Conservation (phyloP, 2,888 invertebrate species). For the Eledona agricola region DNA sequence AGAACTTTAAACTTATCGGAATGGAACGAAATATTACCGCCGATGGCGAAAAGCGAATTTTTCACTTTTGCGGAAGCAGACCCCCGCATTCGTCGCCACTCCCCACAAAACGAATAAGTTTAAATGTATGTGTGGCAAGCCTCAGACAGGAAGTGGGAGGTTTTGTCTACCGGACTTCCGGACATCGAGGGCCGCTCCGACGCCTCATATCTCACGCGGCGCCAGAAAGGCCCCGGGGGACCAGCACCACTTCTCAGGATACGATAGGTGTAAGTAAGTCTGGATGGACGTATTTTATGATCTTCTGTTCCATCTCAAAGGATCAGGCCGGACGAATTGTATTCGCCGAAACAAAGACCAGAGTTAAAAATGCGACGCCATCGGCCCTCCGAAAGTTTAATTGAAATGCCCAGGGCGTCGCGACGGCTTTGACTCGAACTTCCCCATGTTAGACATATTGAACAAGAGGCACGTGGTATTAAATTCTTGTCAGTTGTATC, state of each 20-base stretch:
- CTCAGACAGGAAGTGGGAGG: conserved; percentile 50
- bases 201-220: conserved; percentile 56
- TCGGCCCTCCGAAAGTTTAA: conserved; percentile 54
- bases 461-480: conserved; percentile 27
- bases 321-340: conserved; percentile 19
- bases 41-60: no score
- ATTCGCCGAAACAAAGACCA: conserved; percentile 24
- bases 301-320: conserved; percentile 35
- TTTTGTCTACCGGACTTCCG: conserved; percentile 55
- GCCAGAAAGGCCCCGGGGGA: conserved; percentile 49
- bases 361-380: conserved; percentile 50
- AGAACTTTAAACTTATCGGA: no score
- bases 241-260: conserved; percentile 47
- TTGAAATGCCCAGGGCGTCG: conserved; percentile 56
- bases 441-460: conserved; percentile 32
- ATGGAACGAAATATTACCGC: no score
- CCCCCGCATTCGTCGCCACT: conserved; percentile 48
- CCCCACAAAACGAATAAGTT: conserved; percentile 52
- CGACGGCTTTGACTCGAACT: conserved; percentile 52
- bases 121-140: conserved; percentile 49
- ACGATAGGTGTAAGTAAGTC: conserved; percentile 48
- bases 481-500: conserved; percentile 30
- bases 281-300: conserved; percentile 47
- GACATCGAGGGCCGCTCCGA: conserved; percentile 49
- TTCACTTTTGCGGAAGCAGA: conserved; percentile 37